Conservation (phyloP, 2,113 vertebrate genomes). For the Scophthalmus maximus region DNA sequence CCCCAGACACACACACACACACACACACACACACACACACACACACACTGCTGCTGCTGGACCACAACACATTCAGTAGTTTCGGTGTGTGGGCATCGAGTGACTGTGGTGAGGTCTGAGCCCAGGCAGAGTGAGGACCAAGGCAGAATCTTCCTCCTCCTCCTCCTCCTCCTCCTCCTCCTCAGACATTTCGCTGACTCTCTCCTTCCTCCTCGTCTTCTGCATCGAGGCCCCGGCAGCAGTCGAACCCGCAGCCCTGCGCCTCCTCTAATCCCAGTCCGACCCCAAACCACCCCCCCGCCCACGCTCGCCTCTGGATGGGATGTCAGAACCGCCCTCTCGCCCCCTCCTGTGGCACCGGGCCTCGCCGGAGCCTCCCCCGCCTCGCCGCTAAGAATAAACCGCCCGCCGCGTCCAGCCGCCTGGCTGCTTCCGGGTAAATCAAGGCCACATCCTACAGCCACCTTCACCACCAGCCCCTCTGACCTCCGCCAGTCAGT, state of each 20-base stretch:
- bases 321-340: constrained; percentile 56
- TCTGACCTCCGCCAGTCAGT: constrained; percentile 31
- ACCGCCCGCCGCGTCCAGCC: constrained; percentile 18
- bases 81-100: constrained; percentile 27
- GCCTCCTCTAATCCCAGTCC: constrained; percentile 53
- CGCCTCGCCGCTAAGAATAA: constrained; percentile 70
- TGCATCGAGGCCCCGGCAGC: constrained; percentile 42
- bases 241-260: constrained; percentile 63
- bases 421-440: constrained; percentile 59
- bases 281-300: constrained; percentile 58
- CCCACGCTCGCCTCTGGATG: constrained; percentile 57
- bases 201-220: constrained; percentile 42
- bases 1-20: constrained; percentile 13
- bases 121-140: constrained; percentile 22
- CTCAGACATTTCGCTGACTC: constrained; percentile 64
- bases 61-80: constrained; percentile 46
- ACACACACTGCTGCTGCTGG: constrained; percentile 18
- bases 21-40: constrained; percentile 5
- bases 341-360: constrained; percentile 56
- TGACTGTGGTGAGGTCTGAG: constrained; percentile 47
- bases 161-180: constrained; percentile 38
- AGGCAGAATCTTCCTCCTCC: constrained; percentile 22
- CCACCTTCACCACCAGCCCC: constrained; percentile 17
- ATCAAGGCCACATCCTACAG: constrained; percentile 61
- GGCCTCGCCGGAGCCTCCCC: constrained; percentile 52